Evolutionary conservation across 2,797 vertebrate genomes (phyloP).

Genomic region (Halcyon badia): DNA sequence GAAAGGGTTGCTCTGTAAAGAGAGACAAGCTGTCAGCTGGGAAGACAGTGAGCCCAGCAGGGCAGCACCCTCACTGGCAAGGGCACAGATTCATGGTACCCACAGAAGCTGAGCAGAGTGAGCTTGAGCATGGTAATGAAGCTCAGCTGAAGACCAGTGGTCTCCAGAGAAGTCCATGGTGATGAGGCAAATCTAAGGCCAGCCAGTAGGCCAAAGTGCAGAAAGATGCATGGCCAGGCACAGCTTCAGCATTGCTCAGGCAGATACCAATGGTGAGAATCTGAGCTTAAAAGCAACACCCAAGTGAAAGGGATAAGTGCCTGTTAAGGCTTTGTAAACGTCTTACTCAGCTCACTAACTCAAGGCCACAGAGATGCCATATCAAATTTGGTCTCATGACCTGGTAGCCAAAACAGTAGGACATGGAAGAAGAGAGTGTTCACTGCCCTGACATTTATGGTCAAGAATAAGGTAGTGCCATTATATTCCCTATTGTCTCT

Average conservation of each 20-base stretch:
- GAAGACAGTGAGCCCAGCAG: background rate
- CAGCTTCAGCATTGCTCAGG: background rate
- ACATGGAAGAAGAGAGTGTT: background rate
- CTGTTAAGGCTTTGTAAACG: background rate
- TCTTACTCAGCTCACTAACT: background rate
- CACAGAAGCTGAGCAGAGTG: background rate
- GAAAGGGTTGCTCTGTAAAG: background rate
- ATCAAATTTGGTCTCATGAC: background rate
- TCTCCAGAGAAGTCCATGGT: background rate
- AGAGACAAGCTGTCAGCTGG: fast-evolving
- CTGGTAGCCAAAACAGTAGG: background rate
- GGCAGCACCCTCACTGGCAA: background rate
- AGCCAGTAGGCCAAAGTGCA: background rate
- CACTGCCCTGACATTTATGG: background rate
- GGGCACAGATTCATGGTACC: background rate
- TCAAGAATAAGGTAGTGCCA: fast-evolving
- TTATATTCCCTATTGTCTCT: background rate
- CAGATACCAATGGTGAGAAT: background rate
- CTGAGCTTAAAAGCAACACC: background rate
- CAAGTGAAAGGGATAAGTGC: background rate
- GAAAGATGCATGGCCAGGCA: background rate
- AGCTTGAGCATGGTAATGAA: background rate
- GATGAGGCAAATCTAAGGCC: background rate
- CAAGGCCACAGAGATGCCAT: background rate
- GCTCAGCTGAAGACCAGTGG: background rate